Evolutionary conservation across 2,797 vertebrate genomes (phyloP), one percentile per base, ranked within the genome.

Genomic region (Peromyscus nudipes): DNA sequence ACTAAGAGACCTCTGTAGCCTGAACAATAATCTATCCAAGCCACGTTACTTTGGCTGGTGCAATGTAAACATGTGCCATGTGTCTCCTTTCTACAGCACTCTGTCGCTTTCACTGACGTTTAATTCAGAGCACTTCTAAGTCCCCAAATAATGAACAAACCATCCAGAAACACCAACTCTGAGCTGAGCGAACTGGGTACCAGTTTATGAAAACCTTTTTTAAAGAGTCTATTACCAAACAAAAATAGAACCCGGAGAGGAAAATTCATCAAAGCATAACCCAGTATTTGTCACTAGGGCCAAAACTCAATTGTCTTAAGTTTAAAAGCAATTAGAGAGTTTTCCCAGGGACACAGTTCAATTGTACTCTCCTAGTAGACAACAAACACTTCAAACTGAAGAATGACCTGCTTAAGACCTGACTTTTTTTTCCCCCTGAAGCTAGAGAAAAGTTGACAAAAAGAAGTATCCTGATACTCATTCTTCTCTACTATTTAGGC

Each of bases 231-330:
- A 79, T 71, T 89, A 86, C 34, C 67, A 93, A 96, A 91, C n/a
- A 91, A 95, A 97, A 94, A 89, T 5, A 91, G 25, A 92, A 81
- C 65, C 87, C 37, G 92, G 84, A 91, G 65, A 95, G 46, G 29
- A 94, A 75, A 46, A 67, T 25, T 87, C 43, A 93, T 71, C 25
- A 73, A 96, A 95, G 57, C 14, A 49, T 71, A 81, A 80, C 67
- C 43, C 77, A 96, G 10, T 82, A 92, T 75, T 95, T 96, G 49
- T 40, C 64, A 89, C 40, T 81, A 89, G 11, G 19, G 37, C 52
- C 81, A 31, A 23, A 95, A 97, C n/a, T 31, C 46, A 95, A 40
- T 37, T 13, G 25, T 84, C 77, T 94, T 84, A 94, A 93, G 93
- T 83, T 89, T 88, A 85, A 96, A 94, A 91, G 21, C 46, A 96